phyloP scores from a whole-genome alignment of 2,888 invertebrate species.

The Meiosimyza platycephala region DNA sequence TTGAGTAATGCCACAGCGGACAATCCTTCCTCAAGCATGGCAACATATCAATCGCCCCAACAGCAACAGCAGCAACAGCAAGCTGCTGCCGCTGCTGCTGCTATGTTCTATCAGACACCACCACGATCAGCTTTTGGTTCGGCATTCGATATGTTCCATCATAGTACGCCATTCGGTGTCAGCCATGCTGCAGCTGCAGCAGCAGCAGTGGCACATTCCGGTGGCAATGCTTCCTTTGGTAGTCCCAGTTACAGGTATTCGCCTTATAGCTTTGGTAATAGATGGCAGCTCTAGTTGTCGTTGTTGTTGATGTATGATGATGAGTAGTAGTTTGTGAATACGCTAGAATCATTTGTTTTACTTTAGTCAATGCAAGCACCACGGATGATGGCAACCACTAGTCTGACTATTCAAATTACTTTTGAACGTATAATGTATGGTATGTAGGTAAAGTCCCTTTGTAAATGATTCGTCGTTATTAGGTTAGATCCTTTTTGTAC shows the following conservation, averaged over 20 bases:
- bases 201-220: constrained; percentile 57
- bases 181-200: constrained; percentile 60
- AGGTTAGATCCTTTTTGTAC: no score
- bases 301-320: constrained; percentile 29
- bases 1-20: constrained; percentile 53
- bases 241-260: constrained; percentile 67
- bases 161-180: constrained; percentile 66
- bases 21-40: constrained; percentile 49
- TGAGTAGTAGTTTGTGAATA: constrained; percentile 18
- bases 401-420: constrained; percentile 25
- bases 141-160: constrained; percentile 67
- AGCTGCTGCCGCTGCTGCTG: constrained; percentile 61
- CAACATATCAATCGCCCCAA: constrained; percentile 49
- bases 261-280: constrained; percentile 66
- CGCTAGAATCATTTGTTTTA: constrained; percentile 6
- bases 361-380: constrained; percentile 11
- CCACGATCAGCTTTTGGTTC: constrained; percentile 63
- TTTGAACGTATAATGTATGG: no score
- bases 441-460: no score
- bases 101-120: constrained; percentile 66
- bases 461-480: no score
- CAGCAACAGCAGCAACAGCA: constrained; percentile 56
- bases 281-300: constrained; percentile 63
- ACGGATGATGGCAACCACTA: constrained; percentile 13
- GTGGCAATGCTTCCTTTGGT: constrained; percentile 62